Evolutionary conservation across 1,140 invertebrate species (phyloP), one percentile per base, ranked within the genome.

Genomic region (Tyrophagus putrescentiae): DNA sequence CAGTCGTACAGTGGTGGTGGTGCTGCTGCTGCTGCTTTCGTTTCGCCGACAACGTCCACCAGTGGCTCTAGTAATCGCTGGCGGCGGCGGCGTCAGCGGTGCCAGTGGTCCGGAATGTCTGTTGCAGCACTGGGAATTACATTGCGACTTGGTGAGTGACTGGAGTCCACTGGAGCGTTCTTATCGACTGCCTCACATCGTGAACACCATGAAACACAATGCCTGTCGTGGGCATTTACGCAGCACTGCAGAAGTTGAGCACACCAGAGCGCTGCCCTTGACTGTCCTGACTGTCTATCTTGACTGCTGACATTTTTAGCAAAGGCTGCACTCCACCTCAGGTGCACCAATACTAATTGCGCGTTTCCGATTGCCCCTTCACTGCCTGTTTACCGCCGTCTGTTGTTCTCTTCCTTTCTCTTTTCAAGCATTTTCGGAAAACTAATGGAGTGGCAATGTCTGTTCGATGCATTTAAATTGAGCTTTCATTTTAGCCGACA

Each of bases 161-260:
- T 48, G 45, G n/a, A n/a, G n/a, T 48, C 45, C 45, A 48, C 45
- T 21, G 45, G 31, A 48, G 45, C 45, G 45, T 48, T 21, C 13
- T 39, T 39, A 39, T 39, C 36, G 36, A 13, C 21, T 13, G 36
- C 18, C 45, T 25, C 18, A 48, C 7, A 18, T 7, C 18, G n/a
- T 48, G 45, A 25, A 25, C 45, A 25, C 31, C 21, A 48, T 13
- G 13, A 39, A 13, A 39, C 36, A 39, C 13, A 39, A 13, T 39
- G 36, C 21, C 21, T 13, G 36, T 39, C 21, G 36, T 39, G 21
- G 36, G 21, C 36, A 21, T 13, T 39, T 39, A 48, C 6, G 45
- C 45, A 18, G 7, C 45, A 29, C 31, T 48, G 45, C n/a, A n/a
- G n/a, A n/a, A n/a, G n/a, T n/a, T n/a, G n/a, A n/a, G n/a, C n/a